Evolutionary conservation across 2,797 vertebrate species (phyloP).

Genomic region (Pachyuromys duprasi): DNA sequence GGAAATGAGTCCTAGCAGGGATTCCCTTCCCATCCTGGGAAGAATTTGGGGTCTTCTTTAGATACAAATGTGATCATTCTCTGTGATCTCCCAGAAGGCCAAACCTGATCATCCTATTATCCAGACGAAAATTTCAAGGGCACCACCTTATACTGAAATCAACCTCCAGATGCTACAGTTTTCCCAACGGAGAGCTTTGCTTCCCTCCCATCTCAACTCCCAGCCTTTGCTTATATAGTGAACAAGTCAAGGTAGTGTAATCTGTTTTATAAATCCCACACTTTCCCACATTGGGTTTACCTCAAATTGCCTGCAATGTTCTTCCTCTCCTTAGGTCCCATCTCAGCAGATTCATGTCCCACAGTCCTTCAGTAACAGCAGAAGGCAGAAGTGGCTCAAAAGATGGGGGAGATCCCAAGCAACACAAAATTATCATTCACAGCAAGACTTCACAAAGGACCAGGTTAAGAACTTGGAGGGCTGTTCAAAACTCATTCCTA

Average conservation of each 20-base stretch:
- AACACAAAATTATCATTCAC: not conserved
- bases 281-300: not conserved
- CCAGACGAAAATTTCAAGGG: not conserved
- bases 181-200: not conserved
- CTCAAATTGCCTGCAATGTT: not conserved
- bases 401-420: not conserved
- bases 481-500: not conserved
- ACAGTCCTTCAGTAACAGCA: not conserved
- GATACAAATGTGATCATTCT: not conserved
- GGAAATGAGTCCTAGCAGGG: not conserved
- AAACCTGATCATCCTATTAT: not conserved
- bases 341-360: not conserved
- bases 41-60: not conserved
- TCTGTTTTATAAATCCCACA: not conserved
- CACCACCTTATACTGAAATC: not conserved
- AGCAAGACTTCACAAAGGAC: not conserved
- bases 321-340: not conserved
- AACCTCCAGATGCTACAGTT: not conserved
- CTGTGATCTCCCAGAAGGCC: not conserved
- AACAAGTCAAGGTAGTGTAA: not conserved
- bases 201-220: not conserved
- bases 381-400: not conserved
- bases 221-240: not conserved
- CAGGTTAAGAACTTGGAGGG: not conserved
- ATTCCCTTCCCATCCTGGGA: not conserved